These are phyloP conservation scores for Mamestra configurata DNA, from an alignment of 1,140 invertebrate genomes.

Conservation along the genomic window DNA sequence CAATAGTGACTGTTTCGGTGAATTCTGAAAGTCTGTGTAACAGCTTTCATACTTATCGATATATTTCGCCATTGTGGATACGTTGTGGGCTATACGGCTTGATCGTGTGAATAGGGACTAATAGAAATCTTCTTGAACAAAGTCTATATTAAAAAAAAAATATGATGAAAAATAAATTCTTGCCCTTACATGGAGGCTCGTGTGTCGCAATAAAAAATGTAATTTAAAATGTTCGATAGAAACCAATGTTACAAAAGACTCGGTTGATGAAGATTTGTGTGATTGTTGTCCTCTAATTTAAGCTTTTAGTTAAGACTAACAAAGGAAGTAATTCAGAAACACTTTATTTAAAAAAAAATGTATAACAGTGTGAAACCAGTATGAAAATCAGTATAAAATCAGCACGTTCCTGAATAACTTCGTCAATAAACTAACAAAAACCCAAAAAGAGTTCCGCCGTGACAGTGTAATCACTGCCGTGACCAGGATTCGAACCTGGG, in stretches of 20 bases:
- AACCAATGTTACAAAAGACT: not conserved
- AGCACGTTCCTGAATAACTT: not conserved
- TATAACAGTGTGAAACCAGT: no score
- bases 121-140: not conserved
- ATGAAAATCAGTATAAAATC: no score
- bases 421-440: not conserved
- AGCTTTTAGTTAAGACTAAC: not conserved
- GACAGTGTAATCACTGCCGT: conserved; percentile 52
- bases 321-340: not conserved
- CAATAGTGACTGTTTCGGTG: not conserved
- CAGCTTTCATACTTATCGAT: not conserved
- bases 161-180: no score
- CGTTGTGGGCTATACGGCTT: not conserved
- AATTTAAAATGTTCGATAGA: not conserved
- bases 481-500: conserved; percentile 76
- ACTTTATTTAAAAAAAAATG: no score
- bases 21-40: not conserved
- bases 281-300: conserved; percentile 22
- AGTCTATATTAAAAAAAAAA: no score
- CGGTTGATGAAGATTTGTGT: not conserved
- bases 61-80: not conserved
- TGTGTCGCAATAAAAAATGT: no score
- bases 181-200: no score
- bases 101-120: not conserved
- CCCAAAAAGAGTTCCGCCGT: conserved; percentile 37